phyloP scores from a whole-genome alignment of 2,797 vertebrate genomes.

The Lateolabrax maculatus region DNA sequence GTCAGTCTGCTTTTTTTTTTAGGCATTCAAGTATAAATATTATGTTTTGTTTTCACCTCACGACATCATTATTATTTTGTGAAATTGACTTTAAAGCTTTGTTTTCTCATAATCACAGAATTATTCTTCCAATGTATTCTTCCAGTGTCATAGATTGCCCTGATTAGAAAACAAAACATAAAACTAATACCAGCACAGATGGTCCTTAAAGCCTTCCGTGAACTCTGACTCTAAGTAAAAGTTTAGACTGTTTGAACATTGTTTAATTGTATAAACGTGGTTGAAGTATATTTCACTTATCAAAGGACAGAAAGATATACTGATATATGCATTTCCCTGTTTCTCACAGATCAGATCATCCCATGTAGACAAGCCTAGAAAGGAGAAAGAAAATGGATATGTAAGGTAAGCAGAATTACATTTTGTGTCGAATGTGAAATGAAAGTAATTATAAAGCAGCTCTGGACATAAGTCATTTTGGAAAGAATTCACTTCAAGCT shows the following conservation, averaged over 20 bases:
- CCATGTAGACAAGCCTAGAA: slow-evolving; percentile 91
- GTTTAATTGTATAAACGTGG: not conserved
- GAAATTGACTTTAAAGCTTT: not conserved
- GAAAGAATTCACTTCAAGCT: not conserved
- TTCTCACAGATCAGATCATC: slow-evolving; percentile 85
- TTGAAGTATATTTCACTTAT: not conserved
- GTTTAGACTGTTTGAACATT: not conserved
- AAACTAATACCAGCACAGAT: not conserved
- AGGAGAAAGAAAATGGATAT: slow-evolving; percentile 96
- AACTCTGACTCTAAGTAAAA: not conserved
- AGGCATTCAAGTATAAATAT: not conserved
- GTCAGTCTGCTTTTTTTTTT: not conserved
- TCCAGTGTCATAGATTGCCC: not conserved
- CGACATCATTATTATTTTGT: not conserved
- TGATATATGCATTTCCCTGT: slow-evolving; percentile 40
- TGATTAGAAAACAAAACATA: slow-evolving; percentile 16
- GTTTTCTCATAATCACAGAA: not conserved
- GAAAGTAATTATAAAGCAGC: slow-evolving; percentile 4
- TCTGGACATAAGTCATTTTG: too few relatives aligned
- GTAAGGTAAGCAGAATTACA: slow-evolving; percentile 85
- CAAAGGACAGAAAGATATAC: not conserved
- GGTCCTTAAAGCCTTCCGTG: not conserved
- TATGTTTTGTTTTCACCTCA: not conserved
- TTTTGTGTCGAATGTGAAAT: slow-evolving; percentile 6
- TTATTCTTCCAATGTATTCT: not conserved